A percentile compares a stretch with the other conserved stretches of the same genome.
Conservation (phyloP, 2,888 invertebrate species). For the Frankliniella fusca region DNA sequence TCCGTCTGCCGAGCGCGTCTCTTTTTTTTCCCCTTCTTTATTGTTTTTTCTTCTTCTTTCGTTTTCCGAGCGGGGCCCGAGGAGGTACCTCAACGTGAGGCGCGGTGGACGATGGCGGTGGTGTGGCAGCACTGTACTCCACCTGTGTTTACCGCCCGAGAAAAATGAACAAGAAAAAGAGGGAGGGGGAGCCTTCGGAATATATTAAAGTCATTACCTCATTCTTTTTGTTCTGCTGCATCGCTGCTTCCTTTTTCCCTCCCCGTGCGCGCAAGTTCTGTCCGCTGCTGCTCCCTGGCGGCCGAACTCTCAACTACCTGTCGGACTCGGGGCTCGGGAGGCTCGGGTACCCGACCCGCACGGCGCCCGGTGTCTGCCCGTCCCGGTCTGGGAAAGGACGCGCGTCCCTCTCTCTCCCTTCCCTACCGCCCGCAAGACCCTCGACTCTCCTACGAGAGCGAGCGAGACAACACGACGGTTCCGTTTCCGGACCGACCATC, state of each 20-base stretch:
- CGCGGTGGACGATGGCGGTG: not conserved
- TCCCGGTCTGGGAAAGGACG: not conserved
- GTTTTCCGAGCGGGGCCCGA: not conserved
- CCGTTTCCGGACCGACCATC: not conserved
- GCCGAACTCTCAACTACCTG: not conserved
- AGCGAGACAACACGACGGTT: not conserved
- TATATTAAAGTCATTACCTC: slow-evolving; percentile 21
- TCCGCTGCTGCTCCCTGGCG: not conserved
- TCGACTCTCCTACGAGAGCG: no score
- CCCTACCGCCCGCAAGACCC: no score
- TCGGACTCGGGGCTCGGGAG: not conserved
- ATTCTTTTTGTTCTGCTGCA: not conserved
- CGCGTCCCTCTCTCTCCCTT: not conserved
- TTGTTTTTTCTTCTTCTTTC: no score
- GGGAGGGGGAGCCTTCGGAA: slow-evolving; percentile 15
- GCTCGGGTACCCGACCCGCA: not conserved
- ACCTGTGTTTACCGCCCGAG: slow-evolving; percentile 4
- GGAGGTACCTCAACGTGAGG: not conserved
- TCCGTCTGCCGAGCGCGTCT: no score
- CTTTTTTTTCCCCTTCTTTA: no score
- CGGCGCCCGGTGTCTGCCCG: not conserved
- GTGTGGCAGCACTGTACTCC: not conserved
- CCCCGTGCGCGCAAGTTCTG: not conserved
- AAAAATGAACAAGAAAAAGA: slow-evolving; percentile 8
- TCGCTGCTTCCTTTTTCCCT: not conserved